phyloP scores from a whole-genome alignment of 2,797 vertebrate genomes.

The Lepilemur septentrionalis region DNA sequence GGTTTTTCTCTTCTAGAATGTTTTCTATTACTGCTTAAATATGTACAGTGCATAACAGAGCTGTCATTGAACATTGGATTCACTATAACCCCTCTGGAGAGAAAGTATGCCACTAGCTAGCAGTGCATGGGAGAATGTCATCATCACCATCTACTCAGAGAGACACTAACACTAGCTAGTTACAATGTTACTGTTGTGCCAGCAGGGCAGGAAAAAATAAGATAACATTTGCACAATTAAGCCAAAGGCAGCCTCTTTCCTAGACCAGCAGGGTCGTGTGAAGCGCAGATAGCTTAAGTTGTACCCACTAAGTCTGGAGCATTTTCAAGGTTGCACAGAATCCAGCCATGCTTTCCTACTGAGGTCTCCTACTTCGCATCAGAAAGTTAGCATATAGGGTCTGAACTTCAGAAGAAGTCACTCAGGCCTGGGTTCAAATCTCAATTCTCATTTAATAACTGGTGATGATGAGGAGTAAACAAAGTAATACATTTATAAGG shows the following conservation, averaged over 20 bases:
- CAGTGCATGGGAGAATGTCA: neutral
- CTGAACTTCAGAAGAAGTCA: neutral
- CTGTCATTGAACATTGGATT: neutral
- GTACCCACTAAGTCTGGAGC: neutral
- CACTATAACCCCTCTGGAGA: neutral
- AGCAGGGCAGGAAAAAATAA: neutral
- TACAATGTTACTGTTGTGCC: neutral
- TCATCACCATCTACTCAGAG: neutral
- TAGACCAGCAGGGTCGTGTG: neutral
- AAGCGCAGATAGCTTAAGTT: neutral
- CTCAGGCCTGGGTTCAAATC: neutral
- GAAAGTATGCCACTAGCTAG: neutral
- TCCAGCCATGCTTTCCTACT: neutral
- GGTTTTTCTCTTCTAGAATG: neutral
- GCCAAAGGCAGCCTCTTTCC: neutral
- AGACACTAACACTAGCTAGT: neutral
- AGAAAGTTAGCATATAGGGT: neutral
- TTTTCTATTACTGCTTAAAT: neutral
- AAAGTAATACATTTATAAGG: too few relatives aligned
- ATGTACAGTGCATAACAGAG: neutral
- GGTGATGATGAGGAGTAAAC: neutral
- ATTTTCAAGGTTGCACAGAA: neutral
- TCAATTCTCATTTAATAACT: neutral
- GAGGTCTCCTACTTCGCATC: neutral
- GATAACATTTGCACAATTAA: neutral